Base-by-base conservation (phyloP, 1,140 invertebrate genomes). In the Eupeodes corollae region DNA sequence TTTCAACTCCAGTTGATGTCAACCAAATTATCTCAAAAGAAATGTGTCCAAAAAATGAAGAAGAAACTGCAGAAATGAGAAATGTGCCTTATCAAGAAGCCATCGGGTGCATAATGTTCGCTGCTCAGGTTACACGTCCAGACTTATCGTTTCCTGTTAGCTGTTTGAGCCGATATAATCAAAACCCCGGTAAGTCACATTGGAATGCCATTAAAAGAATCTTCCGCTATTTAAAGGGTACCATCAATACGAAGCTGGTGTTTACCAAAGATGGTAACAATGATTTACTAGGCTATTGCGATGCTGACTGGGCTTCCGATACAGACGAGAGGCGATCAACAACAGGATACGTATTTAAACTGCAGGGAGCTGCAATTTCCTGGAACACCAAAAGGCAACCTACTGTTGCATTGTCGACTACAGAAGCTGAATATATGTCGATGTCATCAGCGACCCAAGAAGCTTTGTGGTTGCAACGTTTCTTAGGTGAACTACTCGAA, bases 41-140 rank as follows among this genome's bases (percentile, higher is more conserved):
- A 46, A 75, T 56, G 67, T 70, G 59, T 74, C 68, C 56, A 59
- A 58, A 6, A 52, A 43, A 51, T 45, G 9, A 40, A 42, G 3
- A 42, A 51, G 2, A 48, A 42, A 26, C 5, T 13, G 5, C 35
- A 26, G 16, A 34, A 51, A 37, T 51, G 47, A 61, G 70, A 6
- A 61, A 49, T 53, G 53, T 51, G 49, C 47, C 49, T 12, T 59
- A 58, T 53, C 54, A 56, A 55, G 56, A 62, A 55, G 55, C 54
- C 6, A 52, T 67, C 40, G 60, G 58, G 34, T 54, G 56, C 50
- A 53, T 59, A 44, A 26, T 61, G 14, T 58, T 53, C 37, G 13
- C 54, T 38, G 52, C 49, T 35, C 49, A 58, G 46, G 51, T 47
- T 12, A 58, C 50, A 35, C 54, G 58, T 38, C 56, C 56, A 16